phyloP scores from a whole-genome alignment of 2,797 vertebrate genomes.

The Nyctibius grandis region DNA sequence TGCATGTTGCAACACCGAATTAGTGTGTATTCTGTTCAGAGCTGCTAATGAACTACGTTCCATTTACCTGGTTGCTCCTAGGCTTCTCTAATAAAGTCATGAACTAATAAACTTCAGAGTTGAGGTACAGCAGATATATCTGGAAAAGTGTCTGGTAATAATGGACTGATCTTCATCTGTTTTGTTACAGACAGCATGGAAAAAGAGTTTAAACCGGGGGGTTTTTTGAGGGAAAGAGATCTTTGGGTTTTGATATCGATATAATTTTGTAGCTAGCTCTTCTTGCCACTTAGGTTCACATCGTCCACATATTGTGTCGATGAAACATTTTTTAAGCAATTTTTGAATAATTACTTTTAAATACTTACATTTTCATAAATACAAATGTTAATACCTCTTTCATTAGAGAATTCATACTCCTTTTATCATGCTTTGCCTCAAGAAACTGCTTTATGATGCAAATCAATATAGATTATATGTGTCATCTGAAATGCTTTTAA shows the following conservation, averaged over 20 bases:
- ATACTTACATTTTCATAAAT: not conserved
- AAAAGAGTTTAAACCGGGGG: not conserved
- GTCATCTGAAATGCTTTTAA: not conserved
- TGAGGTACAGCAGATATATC: constrained; percentile 51
- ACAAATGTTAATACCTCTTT: not conserved
- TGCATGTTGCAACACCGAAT: constrained; percentile 50
- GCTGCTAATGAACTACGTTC: constrained; percentile 50
- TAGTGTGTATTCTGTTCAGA: constrained; percentile 39
- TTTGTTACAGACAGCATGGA: not conserved
- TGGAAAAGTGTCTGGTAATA: constrained; percentile 54
- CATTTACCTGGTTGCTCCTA: constrained; percentile 47
- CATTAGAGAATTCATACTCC: not conserved
- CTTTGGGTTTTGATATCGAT: not conserved
- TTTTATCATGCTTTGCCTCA: not conserved
- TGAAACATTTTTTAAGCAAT: not conserved
- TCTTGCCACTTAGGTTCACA: not conserved
- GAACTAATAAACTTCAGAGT: constrained; percentile 50
- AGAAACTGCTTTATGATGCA: not conserved
- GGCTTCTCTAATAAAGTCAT: constrained; percentile 35
- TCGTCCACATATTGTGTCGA: not conserved
- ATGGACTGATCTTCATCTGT: constrained; percentile 18
- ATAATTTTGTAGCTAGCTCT: not conserved
- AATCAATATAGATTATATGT: not conserved
- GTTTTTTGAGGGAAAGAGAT: not conserved
- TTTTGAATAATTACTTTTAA: not conserved